These are phyloP conservation scores for Idaea dimidiata DNA, from an alignment of 2,888 invertebrate species.

Conservation along the genomic window DNA sequence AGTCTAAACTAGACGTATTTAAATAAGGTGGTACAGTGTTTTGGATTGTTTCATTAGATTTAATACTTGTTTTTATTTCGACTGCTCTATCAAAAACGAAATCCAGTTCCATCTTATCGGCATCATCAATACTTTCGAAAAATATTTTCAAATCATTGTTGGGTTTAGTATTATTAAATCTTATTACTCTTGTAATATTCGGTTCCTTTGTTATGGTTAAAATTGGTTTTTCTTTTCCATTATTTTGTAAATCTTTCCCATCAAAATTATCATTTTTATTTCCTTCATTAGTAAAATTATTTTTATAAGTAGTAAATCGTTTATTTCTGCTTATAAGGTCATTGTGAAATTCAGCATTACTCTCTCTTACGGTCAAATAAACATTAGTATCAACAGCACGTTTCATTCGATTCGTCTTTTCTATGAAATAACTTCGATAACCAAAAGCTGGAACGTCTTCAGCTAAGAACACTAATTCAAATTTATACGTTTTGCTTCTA, in stretches of 20 bases:
- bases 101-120: background rate
- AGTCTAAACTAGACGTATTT: background rate
- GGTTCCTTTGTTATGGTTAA: background rate
- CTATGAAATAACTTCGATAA: conserved; percentile 82
- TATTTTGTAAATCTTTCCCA: too few species aligned
- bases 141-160: background rate
- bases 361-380: background rate
- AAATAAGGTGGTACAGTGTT: background rate
- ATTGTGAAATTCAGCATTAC: background rate
- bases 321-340: too few species aligned
- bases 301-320: too few species aligned
- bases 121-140: background rate
- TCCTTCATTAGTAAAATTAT: too few species aligned
- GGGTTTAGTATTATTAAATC: background rate
- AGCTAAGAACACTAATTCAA: conserved; percentile 87
- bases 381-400: background rate
- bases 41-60: background rate
- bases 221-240: too few species aligned
- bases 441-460: conserved; percentile 85
- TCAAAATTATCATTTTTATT: background rate
- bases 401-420: conserved; percentile 12
- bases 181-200: background rate
- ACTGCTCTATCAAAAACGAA: background rate
- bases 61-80: background rate
- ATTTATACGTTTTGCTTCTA: conserved; percentile 66